Base-by-base conservation (phyloP, 2,797 vertebrate genomes). In the Aphelocoma californica region DNA sequence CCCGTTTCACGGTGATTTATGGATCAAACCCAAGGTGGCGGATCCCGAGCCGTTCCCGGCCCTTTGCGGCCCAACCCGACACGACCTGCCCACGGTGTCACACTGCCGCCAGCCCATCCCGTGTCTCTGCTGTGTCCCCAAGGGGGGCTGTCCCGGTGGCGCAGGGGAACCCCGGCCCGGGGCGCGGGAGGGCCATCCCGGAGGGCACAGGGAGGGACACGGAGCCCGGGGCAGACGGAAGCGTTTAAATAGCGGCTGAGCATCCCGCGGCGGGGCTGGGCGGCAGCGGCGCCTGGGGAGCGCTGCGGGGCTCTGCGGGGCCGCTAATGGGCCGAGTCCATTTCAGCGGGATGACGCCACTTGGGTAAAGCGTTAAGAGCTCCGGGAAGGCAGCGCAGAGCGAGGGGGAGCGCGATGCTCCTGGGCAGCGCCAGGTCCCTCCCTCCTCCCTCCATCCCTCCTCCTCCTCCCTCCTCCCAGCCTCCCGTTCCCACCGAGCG, bases 331-430 rank as follows among this genome's bases (percentile, higher is more conserved):
- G 98, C 98, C 98, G 96, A 98, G 98, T 98, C 97, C 95, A 97
- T 98, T 98, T 98, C 98, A 97, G 97, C 97, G 94, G 97, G 97
- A 98, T 98, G 98, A 98, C 98, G 98, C 98, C 98, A 98, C 98
- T 98, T 97, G 97, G 98, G 97, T 95, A 89, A 98, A 96, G 97
- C 98, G 96, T 97, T 97, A 98, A 97, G 97, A 97, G 97, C 97
- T 97, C 97, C 97, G 97, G 97, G 97, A 97, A 97, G 94, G 96
- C 95, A 95, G 74, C 77, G 64, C 88, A 74, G 89, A 84, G 87
- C 31, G 88, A 65, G 92, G 67, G 88, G 70, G 74, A 78, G 92
- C 88, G 88, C 75, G 91, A 96, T 96, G 94, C 79, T 88, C 95
- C 81, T 86, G 95, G 93, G 97, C 91, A 94, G 95, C 96, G 40